These are phyloP conservation scores for Coracopsis vasa DNA, from an alignment of 2,113 vertebrate species.

Conservation along the genomic window DNA sequence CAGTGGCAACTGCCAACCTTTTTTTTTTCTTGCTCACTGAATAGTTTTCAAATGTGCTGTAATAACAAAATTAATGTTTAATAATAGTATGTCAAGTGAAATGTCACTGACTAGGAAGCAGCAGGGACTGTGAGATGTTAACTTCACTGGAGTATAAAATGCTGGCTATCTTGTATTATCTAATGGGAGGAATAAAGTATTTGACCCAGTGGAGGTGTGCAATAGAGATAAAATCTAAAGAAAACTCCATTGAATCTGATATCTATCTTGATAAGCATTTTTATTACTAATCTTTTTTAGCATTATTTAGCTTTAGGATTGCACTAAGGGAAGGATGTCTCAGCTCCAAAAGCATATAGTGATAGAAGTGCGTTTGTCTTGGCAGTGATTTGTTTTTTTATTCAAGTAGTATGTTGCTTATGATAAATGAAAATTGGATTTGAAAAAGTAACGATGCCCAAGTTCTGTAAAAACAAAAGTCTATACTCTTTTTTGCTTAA, in stretches of 20 bases:
- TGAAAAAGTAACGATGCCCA: not conserved
- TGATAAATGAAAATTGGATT: not conserved
- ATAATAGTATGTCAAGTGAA: conserved; percentile 25
- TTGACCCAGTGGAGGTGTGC: not conserved
- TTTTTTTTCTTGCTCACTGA: conserved; percentile 1
- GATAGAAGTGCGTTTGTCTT: not conserved
- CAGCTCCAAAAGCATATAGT: not conserved
- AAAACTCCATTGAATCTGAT: not conserved
- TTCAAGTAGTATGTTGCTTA: not conserved
- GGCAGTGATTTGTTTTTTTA: not conserved
- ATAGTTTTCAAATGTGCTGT: not conserved
- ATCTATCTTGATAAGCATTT: not conserved
- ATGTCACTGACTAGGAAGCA: not conserved
- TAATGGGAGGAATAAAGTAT: not conserved
- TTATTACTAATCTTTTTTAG: not conserved
- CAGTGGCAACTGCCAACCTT: not conserved
- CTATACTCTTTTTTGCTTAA: not conserved
- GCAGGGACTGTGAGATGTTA: not conserved
- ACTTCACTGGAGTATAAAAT: not conserved
- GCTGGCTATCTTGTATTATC: not conserved
- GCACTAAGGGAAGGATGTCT: not conserved
- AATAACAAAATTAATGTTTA: conserved; percentile 39
- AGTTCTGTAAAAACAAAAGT: not conserved
- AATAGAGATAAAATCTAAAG: not conserved
- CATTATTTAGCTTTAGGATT: not conserved